Conservation (phyloP, 2,888 invertebrate species). For the Cataglyphis cursor region DNA sequence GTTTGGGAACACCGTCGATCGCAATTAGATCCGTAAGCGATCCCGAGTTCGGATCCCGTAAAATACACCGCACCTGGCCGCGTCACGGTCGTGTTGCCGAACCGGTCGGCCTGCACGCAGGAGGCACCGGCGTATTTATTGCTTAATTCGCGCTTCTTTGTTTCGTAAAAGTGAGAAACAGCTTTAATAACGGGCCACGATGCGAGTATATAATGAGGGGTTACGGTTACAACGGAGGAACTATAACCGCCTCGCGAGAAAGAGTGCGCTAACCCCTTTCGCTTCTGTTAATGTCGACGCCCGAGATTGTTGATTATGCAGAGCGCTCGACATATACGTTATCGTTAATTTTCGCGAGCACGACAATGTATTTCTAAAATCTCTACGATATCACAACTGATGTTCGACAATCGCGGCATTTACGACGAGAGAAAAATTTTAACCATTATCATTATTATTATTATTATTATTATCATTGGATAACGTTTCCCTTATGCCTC, state of each 20-base stretch:
- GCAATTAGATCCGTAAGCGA: constrained; percentile 55
- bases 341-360: constrained; percentile 19
- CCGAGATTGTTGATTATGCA: constrained; percentile 53
- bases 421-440: not conserved
- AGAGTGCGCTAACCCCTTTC: constrained; percentile 74
- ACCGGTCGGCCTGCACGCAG: constrained; percentile 44
- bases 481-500: not conserved
- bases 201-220: constrained; percentile 82
- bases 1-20: constrained; percentile 44
- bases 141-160: constrained; percentile 85
- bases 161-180: constrained; percentile 86
- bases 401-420: not conserved
- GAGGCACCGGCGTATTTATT: constrained; percentile 81
- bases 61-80: constrained; percentile 70
- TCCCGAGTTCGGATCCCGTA: constrained; percentile 50
- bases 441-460: constrained; percentile 3
- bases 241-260: constrained; percentile 58
- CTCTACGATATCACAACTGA: constrained; percentile 24
- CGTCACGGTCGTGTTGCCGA: constrained; percentile 61
- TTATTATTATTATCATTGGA: not conserved
- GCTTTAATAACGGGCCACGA: constrained; percentile 84
- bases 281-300: constrained; percentile 59
- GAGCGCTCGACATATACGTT: not conserved
- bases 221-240: constrained; percentile 75
- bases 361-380: constrained; percentile 17